Evolutionary conservation across 1,140 invertebrate species (phyloP).

Genomic region (Archegozetes longisetosus): DNA sequence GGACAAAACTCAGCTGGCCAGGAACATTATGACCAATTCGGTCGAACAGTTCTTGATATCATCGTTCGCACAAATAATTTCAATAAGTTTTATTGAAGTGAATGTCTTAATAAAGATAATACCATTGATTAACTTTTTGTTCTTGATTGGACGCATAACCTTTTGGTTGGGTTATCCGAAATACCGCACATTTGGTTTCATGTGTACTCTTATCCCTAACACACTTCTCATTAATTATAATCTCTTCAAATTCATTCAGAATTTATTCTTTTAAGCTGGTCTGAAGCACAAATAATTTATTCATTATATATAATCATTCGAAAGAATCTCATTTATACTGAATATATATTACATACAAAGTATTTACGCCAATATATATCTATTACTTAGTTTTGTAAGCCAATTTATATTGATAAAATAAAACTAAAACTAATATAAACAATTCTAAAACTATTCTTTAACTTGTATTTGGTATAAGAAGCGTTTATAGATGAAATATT

Average conservation of each 20-base stretch:
- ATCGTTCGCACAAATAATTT: neutral
- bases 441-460: no score
- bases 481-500: no score
- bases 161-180: neutral
- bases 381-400: no score
- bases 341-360: no score
- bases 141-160: neutral
- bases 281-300: no score
- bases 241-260: neutral
- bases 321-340: no score
- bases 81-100: neutral
- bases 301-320: no score
- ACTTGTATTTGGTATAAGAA: no score
- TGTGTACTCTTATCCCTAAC: neutral
- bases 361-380: no score
- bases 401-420: no score
- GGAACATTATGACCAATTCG: neutral
- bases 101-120: neutral
- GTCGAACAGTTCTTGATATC: neutral
- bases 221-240: neutral
- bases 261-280: neutral
- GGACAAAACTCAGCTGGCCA: neutral
- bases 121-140: neutral
- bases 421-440: no score
- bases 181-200: neutral